These are phyloP conservation scores for Coilia nasus DNA, from an alignment of 2,797 vertebrate genomes.

Conservation along the genomic window DNA sequence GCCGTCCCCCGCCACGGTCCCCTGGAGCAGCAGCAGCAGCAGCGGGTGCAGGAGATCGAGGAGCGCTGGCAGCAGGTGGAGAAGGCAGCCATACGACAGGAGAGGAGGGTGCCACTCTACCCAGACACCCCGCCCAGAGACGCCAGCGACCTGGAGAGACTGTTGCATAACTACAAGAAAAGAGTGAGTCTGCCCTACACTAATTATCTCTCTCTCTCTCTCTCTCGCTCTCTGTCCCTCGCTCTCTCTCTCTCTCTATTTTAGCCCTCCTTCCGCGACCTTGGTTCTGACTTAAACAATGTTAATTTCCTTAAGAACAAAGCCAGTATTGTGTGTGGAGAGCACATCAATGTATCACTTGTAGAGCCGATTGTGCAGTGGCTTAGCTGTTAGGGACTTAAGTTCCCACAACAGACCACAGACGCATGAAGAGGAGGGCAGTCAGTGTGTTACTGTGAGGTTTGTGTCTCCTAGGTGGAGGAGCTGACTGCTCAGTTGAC, in stretches of 20 bases:
- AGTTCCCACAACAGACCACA: neutral
- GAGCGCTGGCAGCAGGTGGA: conserved; percentile 74
- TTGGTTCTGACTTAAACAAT: conserved; percentile 1
- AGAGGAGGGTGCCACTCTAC: conserved; percentile 55
- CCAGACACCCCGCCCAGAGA: conserved; percentile 37
- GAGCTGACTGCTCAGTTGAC: conserved; percentile 65
- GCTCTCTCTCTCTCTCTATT: neutral
- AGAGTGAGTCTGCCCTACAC: conserved; percentile 39
- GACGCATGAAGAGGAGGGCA: neutral
- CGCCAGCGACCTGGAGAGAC: conserved; percentile 50
- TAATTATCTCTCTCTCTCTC: neutral
- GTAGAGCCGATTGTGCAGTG: neutral
- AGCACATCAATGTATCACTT: neutral
- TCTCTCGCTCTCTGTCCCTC: no score
- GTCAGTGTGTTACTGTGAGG: conserved; percentile 8
- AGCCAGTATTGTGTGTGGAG: neutral
- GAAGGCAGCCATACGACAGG: conserved; percentile 55
- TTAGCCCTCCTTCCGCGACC: neutral
- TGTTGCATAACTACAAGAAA: conserved; percentile 19
- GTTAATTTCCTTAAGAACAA: neutral
- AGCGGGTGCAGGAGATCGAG: conserved; percentile 63
- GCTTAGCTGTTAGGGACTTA: neutral
- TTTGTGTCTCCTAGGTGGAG: conserved; percentile 62
- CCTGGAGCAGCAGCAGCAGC: conserved; percentile 40
- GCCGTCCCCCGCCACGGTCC: neutral